Base-by-base conservation (phyloP, 37 sponge, comb jelly and placozoan genomes). In the Tethya wilhelma region DNA sequence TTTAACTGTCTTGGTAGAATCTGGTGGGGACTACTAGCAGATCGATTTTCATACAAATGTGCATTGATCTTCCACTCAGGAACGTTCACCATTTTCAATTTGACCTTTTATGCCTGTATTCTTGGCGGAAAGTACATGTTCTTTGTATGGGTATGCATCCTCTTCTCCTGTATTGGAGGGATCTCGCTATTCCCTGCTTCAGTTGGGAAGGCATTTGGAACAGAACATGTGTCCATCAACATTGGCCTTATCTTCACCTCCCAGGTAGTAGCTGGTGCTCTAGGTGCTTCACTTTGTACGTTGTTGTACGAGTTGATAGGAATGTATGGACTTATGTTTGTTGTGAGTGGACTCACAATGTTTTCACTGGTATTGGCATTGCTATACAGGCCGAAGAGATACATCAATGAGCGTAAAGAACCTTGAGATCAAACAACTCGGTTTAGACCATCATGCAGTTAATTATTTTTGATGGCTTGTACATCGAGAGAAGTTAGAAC, bases 91-190 rank as follows among this genome's bases (percentile, higher is more conserved):
- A 29, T 59, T 2, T 44, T 87, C 19, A 30, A 77, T 1, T 30
- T 88, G 1, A 88, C 86, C 0, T 72, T 88, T 26, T 84, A 84
- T 23, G 41, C 69, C 58, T 67, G 41, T 22, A 55, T 14, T 25
- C 31, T 64, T 4, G 83, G 56, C 36, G 79, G 79, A 34, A 38
- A 82, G n/a, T n/a, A 45, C 23, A 38, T 86, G 49, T 90, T 67
- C 80, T 79, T 90, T 25, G 66, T 93, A 7, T 93, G 84, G 91
- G 81, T 91, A 9, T 91, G 89, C 40, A 44, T 79, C 32, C 67
- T 97, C 20, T 91, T 84, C 82, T 89, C 91, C 82, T 93, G 97
- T 73, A 42, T 93, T 2, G 97, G 97, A 2, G 97, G 97, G 34
- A 86, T 56, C 45, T 85, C 83, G 23, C 25, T 90, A 5, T 87